Evolutionary conservation across 2,797 vertebrate genomes (phyloP).

Genomic region (Gouania willdenowi): DNA sequence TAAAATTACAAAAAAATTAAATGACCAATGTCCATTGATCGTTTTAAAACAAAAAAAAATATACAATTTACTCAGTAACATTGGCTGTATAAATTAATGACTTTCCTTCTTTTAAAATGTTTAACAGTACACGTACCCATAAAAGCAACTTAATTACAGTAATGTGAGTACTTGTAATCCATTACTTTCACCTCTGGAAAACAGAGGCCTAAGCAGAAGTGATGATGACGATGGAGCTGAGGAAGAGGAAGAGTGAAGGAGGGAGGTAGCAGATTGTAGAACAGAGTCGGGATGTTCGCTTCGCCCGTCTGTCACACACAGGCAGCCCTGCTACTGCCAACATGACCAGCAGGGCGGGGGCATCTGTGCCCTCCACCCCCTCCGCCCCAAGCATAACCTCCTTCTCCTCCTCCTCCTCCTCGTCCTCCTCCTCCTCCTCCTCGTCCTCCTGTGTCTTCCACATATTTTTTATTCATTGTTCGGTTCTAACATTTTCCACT

Average conservation of each 20-base stretch:
- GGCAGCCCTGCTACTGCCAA: conserved; percentile 65
- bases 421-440: conserved; percentile 29
- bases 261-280: conserved; percentile 42
- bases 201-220: neutral
- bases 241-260: conserved; percentile 30
- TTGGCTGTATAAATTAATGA: too few species aligned
- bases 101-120: too few species aligned
- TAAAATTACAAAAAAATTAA: too few species aligned
- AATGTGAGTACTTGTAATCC: too few species aligned
- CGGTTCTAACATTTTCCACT: too few species aligned
- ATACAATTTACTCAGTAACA: too few species aligned
- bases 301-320: conserved; percentile 62
- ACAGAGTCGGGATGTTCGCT: conserved; percentile 53
- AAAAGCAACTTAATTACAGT: too few species aligned
- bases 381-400: conserved; percentile 37
- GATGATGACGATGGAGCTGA: conserved; percentile 12
- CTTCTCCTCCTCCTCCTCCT: conserved; percentile 18
- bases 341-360: conserved; percentile 72
- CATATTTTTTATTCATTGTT: conserved; percentile 1
- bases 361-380: conserved; percentile 68
- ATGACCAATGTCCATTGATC: too few species aligned
- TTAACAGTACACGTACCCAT: too few species aligned
- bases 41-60: too few species aligned
- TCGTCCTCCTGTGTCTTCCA: conserved; percentile 5
- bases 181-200: too few species aligned